Evolutionary conservation across 2,113 vertebrate species (phyloP).

Genomic region (Syrrhaptes paradoxus): DNA sequence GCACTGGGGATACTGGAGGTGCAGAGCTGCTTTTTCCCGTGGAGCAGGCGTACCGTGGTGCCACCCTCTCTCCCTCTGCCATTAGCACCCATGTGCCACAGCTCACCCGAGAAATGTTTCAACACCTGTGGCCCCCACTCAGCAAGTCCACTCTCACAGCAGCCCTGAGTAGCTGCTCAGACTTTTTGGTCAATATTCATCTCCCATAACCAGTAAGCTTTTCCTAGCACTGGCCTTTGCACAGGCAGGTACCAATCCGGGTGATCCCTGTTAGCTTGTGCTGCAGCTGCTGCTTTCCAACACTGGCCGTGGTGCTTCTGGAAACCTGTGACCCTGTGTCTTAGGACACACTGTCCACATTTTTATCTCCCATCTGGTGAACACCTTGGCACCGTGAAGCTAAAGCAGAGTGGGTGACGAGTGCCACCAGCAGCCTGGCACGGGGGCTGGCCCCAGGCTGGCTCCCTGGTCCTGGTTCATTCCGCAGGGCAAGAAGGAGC

Average conservation of each 20-base stretch:
- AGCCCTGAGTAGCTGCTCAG: not conserved
- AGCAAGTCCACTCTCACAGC: not conserved
- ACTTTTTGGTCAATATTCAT: accelerated
- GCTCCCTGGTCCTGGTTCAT: not conserved
- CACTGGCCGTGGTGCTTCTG: accelerated
- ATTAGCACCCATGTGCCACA: accelerated
- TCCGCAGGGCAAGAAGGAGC: not conserved
- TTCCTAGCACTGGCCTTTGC: not conserved
- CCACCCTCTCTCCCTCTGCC: too few relatives aligned
- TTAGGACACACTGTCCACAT: not conserved
- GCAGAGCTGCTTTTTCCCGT: not conserved
- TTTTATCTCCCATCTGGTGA: not conserved
- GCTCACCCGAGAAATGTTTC: accelerated
- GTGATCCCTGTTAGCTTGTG: not conserved
- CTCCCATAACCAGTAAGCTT: accelerated
- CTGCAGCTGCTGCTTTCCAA: not conserved
- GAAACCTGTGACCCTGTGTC: not conserved
- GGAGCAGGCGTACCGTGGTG: not conserved
- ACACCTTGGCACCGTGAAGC: accelerated
- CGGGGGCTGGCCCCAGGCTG: not conserved
- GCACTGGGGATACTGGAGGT: not conserved
- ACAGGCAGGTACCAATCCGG: not conserved
- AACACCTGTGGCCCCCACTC: not conserved
- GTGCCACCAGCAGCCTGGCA: not conserved
- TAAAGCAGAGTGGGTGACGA: not conserved